phyloP scores from a whole-genome alignment of 2,113 vertebrate genomes.

The Notothenia coriiceps region DNA sequence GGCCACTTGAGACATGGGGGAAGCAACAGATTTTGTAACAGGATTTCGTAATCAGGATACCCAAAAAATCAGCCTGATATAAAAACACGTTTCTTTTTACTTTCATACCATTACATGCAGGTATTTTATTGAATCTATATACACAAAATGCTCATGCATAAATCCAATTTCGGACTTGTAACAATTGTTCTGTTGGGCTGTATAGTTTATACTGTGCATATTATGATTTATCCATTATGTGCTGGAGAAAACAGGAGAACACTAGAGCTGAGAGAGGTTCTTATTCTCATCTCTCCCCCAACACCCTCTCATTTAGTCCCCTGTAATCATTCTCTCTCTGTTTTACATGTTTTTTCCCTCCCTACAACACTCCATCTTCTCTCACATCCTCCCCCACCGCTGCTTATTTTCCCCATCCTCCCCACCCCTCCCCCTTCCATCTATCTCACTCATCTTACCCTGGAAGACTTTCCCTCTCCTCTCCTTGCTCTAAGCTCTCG shows the following conservation, averaged over 20 bases:
- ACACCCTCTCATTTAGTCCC: conserved; percentile 30
- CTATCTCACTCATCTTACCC: conserved; percentile 4
- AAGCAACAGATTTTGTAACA: too few relatives aligned
- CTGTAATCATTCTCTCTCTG: conserved; percentile 19
- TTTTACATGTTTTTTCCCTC: conserved; percentile 6
- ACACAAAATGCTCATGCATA: not conserved
- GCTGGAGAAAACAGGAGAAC: not conserved
- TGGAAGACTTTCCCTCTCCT: conserved; percentile 1
- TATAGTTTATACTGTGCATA: not conserved
- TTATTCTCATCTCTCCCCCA: conserved; percentile 23
- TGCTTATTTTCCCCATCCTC: conserved; percentile 34
- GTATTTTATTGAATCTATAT: not conserved
- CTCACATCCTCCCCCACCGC: conserved; percentile 4
- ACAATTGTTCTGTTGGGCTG: not conserved
- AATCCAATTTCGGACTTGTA: not conserved
- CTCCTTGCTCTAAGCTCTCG: conserved; percentile 20
- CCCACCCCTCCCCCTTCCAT: conserved; percentile 6
- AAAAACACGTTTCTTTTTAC: too few relatives aligned
- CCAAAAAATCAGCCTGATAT: too few relatives aligned
- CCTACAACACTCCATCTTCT: conserved; percentile 16
- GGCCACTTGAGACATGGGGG: too few relatives aligned
- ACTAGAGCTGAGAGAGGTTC: conserved; percentile 1
- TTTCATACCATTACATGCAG: not conserved
- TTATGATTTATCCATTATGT: not conserved
- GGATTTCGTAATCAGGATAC: too few relatives aligned